These are phyloP conservation scores for Edolisoma coerulescens DNA, from an alignment of 2,113 vertebrate genomes.

Conservation along the genomic window DNA sequence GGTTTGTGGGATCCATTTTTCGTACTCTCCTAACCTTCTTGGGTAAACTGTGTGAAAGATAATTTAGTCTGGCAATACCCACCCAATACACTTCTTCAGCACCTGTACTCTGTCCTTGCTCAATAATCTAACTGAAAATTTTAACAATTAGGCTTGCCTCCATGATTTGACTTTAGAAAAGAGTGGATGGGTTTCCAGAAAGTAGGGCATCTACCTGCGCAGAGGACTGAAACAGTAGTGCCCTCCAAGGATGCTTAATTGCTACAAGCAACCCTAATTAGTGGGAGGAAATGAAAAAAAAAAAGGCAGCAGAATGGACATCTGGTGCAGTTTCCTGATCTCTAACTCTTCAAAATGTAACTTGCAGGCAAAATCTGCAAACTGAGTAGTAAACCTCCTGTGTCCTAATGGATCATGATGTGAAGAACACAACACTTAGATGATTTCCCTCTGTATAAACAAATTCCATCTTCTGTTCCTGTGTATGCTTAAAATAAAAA, in stretches of 20 bases:
- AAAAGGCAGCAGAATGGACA: background rate
- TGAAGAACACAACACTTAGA: background rate
- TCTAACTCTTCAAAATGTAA: background rate
- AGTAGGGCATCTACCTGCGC: background rate
- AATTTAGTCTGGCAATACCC: constrained; percentile 15
- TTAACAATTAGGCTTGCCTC: background rate
- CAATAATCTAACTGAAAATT: background rate
- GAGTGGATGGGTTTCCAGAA: background rate
- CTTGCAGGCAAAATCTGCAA: background rate
- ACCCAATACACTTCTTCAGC: background rate
- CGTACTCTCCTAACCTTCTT: background rate
- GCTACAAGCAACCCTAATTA: background rate
- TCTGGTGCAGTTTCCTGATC: background rate
- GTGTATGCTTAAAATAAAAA: constrained; percentile 16
- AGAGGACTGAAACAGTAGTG: background rate
- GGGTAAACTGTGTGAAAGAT: background rate
- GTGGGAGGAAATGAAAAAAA: background rate
- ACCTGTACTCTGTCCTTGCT: background rate
- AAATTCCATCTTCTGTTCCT: background rate
- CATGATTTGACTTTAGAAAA: background rate
- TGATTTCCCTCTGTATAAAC: background rate
- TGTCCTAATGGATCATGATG: background rate
- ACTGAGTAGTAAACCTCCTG: background rate
- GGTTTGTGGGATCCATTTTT: background rate
- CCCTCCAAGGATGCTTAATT: background rate